Conservation (phyloP, 64 coral and sea anemone species). For the Montipora capricornis region DNA sequence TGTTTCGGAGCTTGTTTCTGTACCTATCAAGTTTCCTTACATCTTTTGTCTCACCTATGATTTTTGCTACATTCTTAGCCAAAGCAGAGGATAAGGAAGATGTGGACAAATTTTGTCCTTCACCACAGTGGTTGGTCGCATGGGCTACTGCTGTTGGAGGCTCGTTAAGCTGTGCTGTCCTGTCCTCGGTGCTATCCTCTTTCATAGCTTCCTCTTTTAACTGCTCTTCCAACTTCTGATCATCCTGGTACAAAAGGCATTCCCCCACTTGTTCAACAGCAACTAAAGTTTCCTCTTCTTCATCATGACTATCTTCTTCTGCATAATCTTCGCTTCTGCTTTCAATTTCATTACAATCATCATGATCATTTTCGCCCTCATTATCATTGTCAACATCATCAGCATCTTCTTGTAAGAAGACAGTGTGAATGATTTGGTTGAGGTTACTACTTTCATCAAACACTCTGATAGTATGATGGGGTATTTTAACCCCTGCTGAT, state of each 20-base stretch:
- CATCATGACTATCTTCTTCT: no score
- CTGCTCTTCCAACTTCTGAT: no score
- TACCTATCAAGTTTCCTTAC: conserved; percentile 26
- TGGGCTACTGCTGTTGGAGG: no score
- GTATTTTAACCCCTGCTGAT: neutral
- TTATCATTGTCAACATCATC: neutral
- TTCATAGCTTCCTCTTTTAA: no score
- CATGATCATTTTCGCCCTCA: neutral
- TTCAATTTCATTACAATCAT: no score
- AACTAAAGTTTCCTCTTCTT: no score
- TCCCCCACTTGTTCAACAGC: neutral
- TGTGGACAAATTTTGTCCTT: no score
- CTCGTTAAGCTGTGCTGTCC: no score
- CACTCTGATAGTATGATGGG: conserved; percentile 13
- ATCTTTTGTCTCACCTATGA: neutral
- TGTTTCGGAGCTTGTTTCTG: conserved; percentile 15
- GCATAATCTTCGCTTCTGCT: neutral
- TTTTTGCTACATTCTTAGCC: no score
- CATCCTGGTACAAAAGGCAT: neutral
- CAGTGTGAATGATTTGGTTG: conserved; percentile 3
- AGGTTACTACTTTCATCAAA: conserved; percentile 37
- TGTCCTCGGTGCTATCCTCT: no score
- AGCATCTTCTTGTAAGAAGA: conserved; percentile 44
- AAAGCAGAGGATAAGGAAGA: no score
- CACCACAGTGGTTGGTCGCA: no score